These are phyloP conservation scores for Numida meleagris DNA, from an alignment of 2,113 vertebrate species.

Conservation along the genomic window DNA sequence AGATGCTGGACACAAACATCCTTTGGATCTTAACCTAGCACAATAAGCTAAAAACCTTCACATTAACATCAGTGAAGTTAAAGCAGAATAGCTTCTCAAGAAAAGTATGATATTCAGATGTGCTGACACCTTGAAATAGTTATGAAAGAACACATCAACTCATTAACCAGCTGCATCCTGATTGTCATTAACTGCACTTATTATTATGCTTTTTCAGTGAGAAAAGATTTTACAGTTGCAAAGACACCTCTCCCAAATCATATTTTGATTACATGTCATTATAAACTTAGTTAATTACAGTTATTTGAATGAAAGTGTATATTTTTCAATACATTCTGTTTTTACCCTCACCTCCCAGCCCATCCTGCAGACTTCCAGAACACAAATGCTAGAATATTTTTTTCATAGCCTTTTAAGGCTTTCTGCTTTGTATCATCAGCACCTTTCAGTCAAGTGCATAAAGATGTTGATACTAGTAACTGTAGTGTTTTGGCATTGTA, in stretches of 20 bases:
- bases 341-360: background rate
- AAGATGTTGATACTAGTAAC: background rate
- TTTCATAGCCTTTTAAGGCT: background rate
- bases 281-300: constrained; percentile 12
- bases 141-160: constrained; percentile 8
- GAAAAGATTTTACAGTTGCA: constrained; percentile 1
- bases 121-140: background rate
- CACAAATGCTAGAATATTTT: background rate
- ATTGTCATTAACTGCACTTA: constrained; percentile 1
- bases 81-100: background rate
- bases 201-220: background rate
- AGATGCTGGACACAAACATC: background rate
- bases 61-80: accelerated
- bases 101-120: background rate
- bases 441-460: background rate
- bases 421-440: background rate
- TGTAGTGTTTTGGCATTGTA: background rate
- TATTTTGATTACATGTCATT: constrained; percentile 52
- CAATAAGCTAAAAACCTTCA: background rate
- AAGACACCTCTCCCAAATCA: background rate
- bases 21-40: background rate
- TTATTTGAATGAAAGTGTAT: background rate
- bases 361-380: background rate
- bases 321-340: constrained; percentile 10
- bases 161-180: background rate